Base-by-base conservation (phyloP, 2,797 vertebrate genomes). In the Myripristis murdjan region DNA sequence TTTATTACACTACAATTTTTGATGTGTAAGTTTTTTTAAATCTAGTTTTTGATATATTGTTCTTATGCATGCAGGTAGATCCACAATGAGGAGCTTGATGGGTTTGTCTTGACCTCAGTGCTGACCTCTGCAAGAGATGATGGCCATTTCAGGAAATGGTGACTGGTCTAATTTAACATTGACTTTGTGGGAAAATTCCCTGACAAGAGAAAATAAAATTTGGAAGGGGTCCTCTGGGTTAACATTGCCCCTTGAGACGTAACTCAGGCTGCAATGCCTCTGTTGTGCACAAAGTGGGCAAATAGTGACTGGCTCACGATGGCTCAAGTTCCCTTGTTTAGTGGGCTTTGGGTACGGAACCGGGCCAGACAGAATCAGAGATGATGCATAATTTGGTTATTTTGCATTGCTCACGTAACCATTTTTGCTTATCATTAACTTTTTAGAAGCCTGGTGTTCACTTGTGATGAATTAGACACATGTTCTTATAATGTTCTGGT, bases 271-370 rank as follows among this genome's bases (percentile, higher is more conserved):
- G 5, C 33, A 8, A 61, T 92, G 88, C 77, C 86, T 79, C 15
- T 74, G 91, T 76, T 93, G 87, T 61, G 90, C 87, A 81, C 8
- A 43, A 59, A 63, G 71, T 7, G 86, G 91, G 91, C 90, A 85
- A 39, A 93, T 72, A 92, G 73, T 56, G 75, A 88, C 41, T 35
- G 91, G 91, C 90, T 89, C 82, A 73, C 73, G 82, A 90, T 91
- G 33, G 76, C 84, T 85, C 71, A 68, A 64, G 28, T 58, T 64
- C 70, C 63, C 63, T 79, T 75, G 73, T 31, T 62, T 26, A 15
- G 77, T 91, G 87, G 90, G 48, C 74, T 81, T 83, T 82, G 81
- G 84, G 88, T 84, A 88, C 84, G 91, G 91, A 92, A 92, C 85
- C 65, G 81, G 75, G 91, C 89, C 91, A 70, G 70, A 94, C 87